Conservation (phyloP, 35 echinoderm and acorn worm species). For the Eucidaris tribuloides region DNA sequence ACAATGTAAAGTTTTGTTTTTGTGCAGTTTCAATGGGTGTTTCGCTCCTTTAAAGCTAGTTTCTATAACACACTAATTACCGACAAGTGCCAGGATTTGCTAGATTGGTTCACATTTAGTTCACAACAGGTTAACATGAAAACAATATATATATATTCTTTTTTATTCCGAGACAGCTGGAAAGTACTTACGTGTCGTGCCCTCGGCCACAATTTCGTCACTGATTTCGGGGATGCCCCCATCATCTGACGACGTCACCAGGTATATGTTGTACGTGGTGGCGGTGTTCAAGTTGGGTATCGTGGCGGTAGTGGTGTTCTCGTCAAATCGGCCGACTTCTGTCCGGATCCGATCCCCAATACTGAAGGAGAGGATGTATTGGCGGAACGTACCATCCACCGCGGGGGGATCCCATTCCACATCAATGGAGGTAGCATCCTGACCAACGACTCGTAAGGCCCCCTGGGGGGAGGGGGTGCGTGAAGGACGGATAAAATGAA, state of each 20-base stretch:
- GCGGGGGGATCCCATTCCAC: not conserved
- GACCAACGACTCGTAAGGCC: not conserved
- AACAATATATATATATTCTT: not conserved
- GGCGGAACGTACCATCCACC: not conserved
- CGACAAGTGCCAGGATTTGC: too few species aligned
- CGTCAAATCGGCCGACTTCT: not conserved
- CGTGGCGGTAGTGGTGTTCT: not conserved
- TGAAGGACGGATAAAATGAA: not conserved
- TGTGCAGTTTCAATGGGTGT: too few species aligned
- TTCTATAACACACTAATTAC: too few species aligned
- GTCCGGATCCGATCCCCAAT: not conserved
- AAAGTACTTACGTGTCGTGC: not conserved
- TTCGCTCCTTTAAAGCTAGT: too few species aligned
- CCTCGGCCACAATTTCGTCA: not conserved
- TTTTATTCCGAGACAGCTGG: not conserved
- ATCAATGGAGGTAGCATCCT: not conserved
- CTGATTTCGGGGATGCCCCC: not conserved
- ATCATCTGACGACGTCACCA: not conserved
- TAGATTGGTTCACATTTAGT: too few species aligned
- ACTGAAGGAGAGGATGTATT: not conserved
- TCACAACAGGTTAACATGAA: too few species aligned
- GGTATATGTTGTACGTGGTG: not conserved
- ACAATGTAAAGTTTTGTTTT: too few species aligned
- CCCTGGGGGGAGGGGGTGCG: not conserved
- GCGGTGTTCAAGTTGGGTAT: not conserved